These are phyloP conservation scores for Nemapogon koenigi DNA, from an alignment of 2,888 invertebrate genomes.

Conservation along the genomic window DNA sequence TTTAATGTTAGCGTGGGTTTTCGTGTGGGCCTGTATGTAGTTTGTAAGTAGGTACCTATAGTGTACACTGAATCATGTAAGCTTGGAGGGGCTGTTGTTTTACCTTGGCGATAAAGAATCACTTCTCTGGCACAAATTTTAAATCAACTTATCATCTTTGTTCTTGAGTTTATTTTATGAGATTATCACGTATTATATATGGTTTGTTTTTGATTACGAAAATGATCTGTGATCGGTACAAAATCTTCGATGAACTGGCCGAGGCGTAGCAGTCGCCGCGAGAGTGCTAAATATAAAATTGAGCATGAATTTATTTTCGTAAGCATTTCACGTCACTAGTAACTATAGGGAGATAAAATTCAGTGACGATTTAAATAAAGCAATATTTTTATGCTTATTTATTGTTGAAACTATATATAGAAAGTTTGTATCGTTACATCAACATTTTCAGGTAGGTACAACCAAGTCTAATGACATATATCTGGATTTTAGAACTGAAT, in stretches of 20 bases:
- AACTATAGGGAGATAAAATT: constrained; percentile 18
- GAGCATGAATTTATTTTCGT: constrained; percentile 61
- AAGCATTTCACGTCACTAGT: constrained; percentile 56
- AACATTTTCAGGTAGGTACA: too few species aligned
- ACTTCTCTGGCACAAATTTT: constrained; percentile 22
- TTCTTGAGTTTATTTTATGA: constrained; percentile 20
- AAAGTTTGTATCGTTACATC: too few species aligned
- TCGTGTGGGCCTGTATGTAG: constrained; percentile 63
- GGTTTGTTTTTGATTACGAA: constrained; percentile 27
- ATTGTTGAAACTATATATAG: constrained; percentile 22
- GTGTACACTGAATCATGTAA: constrained; percentile 45
- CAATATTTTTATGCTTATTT: too few species aligned
- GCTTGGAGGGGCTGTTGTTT: constrained; percentile 44
- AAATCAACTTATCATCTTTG: constrained; percentile 30
- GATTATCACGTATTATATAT: constrained; percentile 23
- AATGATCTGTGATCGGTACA: constrained; percentile 51
- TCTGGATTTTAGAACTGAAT: too few species aligned
- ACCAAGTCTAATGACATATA: too few species aligned
- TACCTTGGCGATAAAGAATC: constrained; percentile 47
- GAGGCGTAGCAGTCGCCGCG: constrained; percentile 44
- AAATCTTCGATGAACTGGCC: constrained; percentile 57
- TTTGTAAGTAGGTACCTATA: constrained; percentile 56
- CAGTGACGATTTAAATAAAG: constrained; percentile 4
- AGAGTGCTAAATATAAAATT: constrained; percentile 61
- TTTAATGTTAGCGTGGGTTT: constrained; percentile 57